phyloP scores from a whole-genome alignment of 2,113 vertebrate species.

The Ondatra zibethicus region DNA sequence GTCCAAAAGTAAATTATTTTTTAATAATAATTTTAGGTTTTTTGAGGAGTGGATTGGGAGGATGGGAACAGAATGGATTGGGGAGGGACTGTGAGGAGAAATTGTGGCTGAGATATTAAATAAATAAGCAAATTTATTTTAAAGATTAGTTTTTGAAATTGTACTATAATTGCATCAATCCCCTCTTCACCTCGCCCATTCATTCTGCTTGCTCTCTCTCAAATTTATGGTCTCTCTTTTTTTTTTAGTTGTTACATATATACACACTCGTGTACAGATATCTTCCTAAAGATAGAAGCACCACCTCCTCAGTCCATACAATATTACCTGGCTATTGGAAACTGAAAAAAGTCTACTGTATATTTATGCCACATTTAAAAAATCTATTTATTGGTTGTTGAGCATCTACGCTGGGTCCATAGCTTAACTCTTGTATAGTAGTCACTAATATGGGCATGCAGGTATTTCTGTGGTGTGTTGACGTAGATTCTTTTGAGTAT shows the following conservation, averaged over 20 bases:
- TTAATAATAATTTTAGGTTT: background rate
- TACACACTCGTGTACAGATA: background rate
- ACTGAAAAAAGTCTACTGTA: background rate
- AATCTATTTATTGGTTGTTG: background rate
- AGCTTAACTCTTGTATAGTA: background rate
- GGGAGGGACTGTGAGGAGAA: background rate
- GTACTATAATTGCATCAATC: background rate
- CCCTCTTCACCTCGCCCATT: background rate
- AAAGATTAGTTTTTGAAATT: background rate
- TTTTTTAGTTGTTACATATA: background rate
- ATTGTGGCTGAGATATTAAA: background rate
- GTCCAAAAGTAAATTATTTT: constrained; percentile 28
- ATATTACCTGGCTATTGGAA: background rate
- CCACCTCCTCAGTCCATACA: background rate
- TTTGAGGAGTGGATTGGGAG: background rate
- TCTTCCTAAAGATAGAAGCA: background rate
- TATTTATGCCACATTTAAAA: background rate
- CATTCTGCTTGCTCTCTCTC: background rate
- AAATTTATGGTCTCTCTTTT: background rate
- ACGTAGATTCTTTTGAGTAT: background rate
- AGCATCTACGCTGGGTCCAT: background rate
- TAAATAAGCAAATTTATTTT: background rate
- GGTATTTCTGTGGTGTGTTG: background rate
- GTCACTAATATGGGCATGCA: background rate
- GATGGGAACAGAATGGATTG: background rate